phyloP scores from a whole-genome alignment of 2,113 vertebrate species.

The Calidris pygmaea region DNA sequence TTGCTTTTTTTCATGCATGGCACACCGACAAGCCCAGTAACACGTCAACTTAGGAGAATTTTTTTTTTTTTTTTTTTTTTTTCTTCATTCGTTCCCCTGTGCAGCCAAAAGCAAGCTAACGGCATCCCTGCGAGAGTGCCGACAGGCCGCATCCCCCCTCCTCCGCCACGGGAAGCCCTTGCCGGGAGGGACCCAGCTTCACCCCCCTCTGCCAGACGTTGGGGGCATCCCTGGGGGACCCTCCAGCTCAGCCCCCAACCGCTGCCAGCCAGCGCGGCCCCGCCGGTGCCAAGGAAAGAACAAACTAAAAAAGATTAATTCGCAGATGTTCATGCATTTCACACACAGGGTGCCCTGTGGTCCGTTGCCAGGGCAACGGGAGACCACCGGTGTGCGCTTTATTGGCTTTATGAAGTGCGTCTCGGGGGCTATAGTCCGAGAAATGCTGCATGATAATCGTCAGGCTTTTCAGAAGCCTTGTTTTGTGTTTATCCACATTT shows the following conservation, averaged over 20 bases:
- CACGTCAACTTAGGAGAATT: constrained; percentile 54
- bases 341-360: constrained; percentile 86
- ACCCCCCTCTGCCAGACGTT: constrained; percentile 64
- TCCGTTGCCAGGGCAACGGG: constrained; percentile 92
- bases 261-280: constrained; percentile 36
- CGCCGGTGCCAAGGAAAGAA: constrained; percentile 76
- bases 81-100: constrained; percentile 54
- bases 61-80: constrained; percentile 58
- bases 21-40: constrained; percentile 58
- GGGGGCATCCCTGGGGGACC: constrained; percentile 65
- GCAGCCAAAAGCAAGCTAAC: constrained; percentile 67
- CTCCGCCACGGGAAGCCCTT: constrained; percentile 29
- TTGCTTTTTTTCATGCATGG: constrained; percentile 33
- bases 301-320: constrained; percentile 82
- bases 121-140: constrained; percentile 40
- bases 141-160: constrained; percentile 43
- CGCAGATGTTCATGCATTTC: constrained; percentile 86
- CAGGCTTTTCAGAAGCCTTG: constrained; percentile 75
- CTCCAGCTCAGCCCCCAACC: constrained; percentile 53
- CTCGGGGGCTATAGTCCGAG: constrained; percentile 77
- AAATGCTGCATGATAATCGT: constrained; percentile 77
- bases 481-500: constrained; percentile 79
- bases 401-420: constrained; percentile 91
- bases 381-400: constrained; percentile 87
- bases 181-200: constrained; percentile 61